These are phyloP conservation scores for Glaucidium brasilianum DNA, from an alignment of 2,113 vertebrate genomes.

Conservation along the genomic window DNA sequence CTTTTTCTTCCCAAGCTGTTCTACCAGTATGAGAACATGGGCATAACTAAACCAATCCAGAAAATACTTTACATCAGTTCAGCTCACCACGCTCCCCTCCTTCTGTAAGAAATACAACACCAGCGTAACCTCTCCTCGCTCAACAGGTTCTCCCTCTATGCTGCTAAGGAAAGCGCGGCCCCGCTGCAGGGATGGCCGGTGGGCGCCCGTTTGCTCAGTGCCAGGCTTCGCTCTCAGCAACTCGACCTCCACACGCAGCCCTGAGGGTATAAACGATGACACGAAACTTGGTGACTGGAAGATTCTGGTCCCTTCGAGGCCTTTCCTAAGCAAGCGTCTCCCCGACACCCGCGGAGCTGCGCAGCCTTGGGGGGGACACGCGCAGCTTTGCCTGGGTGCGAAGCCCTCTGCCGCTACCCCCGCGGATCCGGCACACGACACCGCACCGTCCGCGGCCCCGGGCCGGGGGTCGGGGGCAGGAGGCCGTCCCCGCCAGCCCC, in stretches of 20 bases:
- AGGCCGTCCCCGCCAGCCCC: not conserved
- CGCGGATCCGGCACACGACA: fast-evolving
- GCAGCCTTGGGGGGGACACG: not conserved
- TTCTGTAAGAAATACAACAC: fast-evolving
- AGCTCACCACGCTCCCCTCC: not conserved
- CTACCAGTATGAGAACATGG: fast-evolving
- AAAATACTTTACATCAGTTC: not conserved
- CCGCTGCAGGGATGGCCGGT: fast-evolving
- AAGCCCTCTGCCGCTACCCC: not conserved
- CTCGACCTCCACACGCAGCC: fast-evolving
- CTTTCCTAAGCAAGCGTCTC: not conserved
- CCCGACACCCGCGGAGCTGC: fast-evolving
- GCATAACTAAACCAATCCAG: not conserved
- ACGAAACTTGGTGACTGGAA: fast-evolving
- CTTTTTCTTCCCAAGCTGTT: not conserved
- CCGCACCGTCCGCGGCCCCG: not conserved
- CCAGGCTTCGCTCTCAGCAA: too few relatives aligned
- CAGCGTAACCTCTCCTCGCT: fast-evolving
- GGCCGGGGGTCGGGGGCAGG: not conserved
- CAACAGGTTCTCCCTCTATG: fast-evolving
- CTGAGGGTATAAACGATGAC: fast-evolving
- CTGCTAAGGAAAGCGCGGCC: too few relatives aligned
- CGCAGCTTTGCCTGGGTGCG: fast-evolving
- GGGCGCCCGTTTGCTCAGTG: fast-evolving
- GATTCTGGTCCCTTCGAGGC: not conserved